A percentile compares a stretch with the other conserved stretches of the same genome.
Conservation (phyloP, 2,113 vertebrate genomes). For the Dermatemys mawii region DNA sequence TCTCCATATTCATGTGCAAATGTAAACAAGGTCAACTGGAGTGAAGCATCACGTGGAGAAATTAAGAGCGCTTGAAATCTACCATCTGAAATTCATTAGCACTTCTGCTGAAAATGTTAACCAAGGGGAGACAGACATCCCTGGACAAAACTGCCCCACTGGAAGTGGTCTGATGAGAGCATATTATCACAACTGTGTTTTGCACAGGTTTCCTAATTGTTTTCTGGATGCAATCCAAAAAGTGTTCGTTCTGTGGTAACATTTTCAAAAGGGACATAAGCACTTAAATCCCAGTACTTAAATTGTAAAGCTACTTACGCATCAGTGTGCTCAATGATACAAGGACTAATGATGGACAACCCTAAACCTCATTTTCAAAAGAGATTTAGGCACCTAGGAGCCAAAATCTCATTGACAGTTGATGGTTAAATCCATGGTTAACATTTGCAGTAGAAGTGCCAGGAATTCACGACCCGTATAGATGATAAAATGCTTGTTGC, state of each 20-base stretch:
- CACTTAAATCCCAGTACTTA: background rate
- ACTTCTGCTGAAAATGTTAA: background rate
- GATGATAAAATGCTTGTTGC: background rate
- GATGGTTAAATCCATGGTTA: background rate
- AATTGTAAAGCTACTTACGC: background rate
- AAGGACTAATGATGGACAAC: background rate
- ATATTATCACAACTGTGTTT: background rate
- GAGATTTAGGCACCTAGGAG: background rate
- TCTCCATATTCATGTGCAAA: background rate
- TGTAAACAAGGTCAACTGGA: background rate
- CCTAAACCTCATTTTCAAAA: background rate
- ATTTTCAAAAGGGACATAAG: background rate
- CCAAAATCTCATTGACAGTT: background rate
- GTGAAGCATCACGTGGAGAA: background rate
- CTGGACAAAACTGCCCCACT: background rate
- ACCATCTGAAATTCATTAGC: background rate
- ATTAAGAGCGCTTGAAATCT: background rate
- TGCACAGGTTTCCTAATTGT: background rate
- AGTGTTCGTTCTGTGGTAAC: background rate
- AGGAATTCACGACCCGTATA: background rate
- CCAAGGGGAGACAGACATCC: background rate
- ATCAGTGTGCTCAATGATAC: background rate
- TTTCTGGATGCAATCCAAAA: background rate
- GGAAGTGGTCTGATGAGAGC: background rate
- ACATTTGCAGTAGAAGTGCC: background rate